A percentile compares a stretch with the other conserved stretches of the same genome.
phyloP scores from a whole-genome alignment of 2,113 vertebrate species.

The Tenrec ecaudatus region DNA sequence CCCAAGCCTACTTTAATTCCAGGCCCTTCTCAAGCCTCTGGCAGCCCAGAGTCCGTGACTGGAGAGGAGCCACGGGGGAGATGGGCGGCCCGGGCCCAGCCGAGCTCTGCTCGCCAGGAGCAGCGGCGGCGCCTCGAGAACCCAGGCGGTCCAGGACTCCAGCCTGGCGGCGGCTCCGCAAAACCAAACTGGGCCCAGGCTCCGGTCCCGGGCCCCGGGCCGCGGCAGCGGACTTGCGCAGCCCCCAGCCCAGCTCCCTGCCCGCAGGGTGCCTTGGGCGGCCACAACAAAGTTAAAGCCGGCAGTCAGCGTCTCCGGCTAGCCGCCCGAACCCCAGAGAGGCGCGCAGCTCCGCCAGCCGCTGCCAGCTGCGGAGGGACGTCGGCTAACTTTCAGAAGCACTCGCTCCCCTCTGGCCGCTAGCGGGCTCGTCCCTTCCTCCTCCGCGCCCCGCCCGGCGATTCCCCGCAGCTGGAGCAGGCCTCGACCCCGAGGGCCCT shows the following conservation, averaged over 20 bases:
- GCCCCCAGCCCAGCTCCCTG: background rate
- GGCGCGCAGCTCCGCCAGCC: constrained; percentile 48
- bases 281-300: constrained; percentile 70
- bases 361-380: constrained; percentile 75
- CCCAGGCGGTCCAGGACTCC: constrained; percentile 62
- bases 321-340: constrained; percentile 30
- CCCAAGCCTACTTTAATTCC: background rate
- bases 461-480: background rate
- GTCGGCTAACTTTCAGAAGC: constrained; percentile 75
- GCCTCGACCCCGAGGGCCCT: background rate
- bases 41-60: background rate
- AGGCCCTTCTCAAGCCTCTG: background rate
- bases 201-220: background rate
- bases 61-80: background rate
- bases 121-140: background rate
- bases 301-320: background rate
- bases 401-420: background rate
- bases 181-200: constrained; percentile 4
- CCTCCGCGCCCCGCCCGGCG: background rate
- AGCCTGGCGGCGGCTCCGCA: background rate
- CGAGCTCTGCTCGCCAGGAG: background rate
- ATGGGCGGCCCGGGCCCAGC: background rate
- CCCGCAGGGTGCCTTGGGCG: constrained; percentile 4
- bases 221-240: background rate
- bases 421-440: background rate